Base-by-base conservation (phyloP, 2,888 invertebrate species). In the Eupithecia tripunctaria region DNA sequence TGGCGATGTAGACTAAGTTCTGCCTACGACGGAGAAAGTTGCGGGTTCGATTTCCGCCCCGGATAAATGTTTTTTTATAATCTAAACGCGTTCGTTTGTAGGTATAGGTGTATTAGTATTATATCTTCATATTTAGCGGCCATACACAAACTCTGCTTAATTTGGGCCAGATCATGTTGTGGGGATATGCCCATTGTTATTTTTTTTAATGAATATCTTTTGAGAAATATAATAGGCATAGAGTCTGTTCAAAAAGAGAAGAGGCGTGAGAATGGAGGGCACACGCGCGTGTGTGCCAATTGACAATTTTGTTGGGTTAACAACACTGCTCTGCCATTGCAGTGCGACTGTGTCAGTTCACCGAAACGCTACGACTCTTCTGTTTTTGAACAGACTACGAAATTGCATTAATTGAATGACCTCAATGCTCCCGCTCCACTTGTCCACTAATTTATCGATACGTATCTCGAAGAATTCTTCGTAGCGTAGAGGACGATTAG, bases 361-460 rank as follows among this genome's bases (percentile, higher is more conserved):
- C n/a, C n/a, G n/a, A n/a, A n/a, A n/a, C n/a, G n/a, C n/a, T n/a
- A n/a, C n/a, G n/a, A n/a, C n/a, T n/a, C n/a, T n/a, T n/a, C n/a
- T n/a, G n/a, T n/a, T n/a, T n/a, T n/a, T n/a, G n/a, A n/a, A n/a
- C n/a, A n/a, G n/a, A n/a, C n/a, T n/a, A 63, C 25, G 27, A 67
- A 71, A 68, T 25, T 75, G 38, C 15, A 36, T 21, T 14, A 14
- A 25, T 88, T n/a, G 8, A 51, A 51, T 51, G 21, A 96, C 96
- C 95, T 98, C 98, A 81, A 98, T 97, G 84, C 98, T 98, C 0
- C 98, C 98, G 56, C 98, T 98, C 99, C 99, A 99, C 86, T 99
- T 98, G 86, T 98, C 98, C 10, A 99, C 98, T 77, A 99, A 95
- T 82, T 97, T 96, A 85, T 99, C 99, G 79, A 99, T 98, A 70